Conservation (phyloP, 2,113 vertebrate species). For the Corvus hawaiiensis region DNA sequence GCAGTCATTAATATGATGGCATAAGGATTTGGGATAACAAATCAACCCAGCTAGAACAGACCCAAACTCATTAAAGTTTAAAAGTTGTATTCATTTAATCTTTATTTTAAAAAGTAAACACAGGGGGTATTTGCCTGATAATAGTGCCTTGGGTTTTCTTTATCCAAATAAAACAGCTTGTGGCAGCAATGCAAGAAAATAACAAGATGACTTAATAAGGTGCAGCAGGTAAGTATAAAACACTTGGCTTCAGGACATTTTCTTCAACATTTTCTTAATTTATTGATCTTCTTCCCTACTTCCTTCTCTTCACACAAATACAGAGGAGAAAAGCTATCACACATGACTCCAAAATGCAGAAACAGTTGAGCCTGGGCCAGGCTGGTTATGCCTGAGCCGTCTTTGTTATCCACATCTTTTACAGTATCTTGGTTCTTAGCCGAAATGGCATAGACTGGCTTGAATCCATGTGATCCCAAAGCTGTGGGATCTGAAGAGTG, state of each 20-base stretch:
- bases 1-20: constrained; percentile 52
- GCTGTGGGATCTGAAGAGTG: not conserved
- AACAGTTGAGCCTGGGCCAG: not conserved
- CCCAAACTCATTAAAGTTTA: constrained; percentile 51
- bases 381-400: not conserved
- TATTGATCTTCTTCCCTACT: not conserved
- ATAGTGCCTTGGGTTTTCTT: not conserved
- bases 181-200: not conserved
- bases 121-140: not conserved
- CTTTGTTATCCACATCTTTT: not conserved
- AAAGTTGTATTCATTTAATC: constrained; percentile 12
- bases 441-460: not conserved
- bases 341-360: not conserved
- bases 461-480: not conserved
- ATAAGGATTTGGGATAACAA: constrained; percentile 58
- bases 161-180: not conserved
- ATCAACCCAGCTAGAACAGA: constrained; percentile 23
- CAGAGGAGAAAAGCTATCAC: not conserved
- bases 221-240: not conserved
- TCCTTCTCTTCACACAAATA: not conserved
- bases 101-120: constrained; percentile 36
- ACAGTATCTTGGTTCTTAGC: not conserved
- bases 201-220: not conserved
- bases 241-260: not conserved
- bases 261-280: not conserved